These are phyloP conservation scores for Gasterosteus nipponicus DNA, from an alignment of 2,113 vertebrate species.

Conservation along the genomic window DNA sequence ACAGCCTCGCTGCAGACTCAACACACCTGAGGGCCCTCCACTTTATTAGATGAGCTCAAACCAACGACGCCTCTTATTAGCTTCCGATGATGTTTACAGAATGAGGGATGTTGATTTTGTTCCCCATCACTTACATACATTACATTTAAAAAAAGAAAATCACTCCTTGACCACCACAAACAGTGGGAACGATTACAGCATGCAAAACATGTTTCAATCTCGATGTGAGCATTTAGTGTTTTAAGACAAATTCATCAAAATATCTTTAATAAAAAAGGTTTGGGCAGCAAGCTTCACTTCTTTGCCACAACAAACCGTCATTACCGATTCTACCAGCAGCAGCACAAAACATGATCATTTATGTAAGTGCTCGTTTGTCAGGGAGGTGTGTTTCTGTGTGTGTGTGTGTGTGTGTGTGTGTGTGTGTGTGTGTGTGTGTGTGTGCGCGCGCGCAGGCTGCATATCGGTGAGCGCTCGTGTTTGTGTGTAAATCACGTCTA, in stretches of 20 bases:
- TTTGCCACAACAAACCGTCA: neutral
- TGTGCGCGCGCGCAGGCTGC: neutral
- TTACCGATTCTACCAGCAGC: conserved; percentile 27
- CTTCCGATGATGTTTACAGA: neutral
- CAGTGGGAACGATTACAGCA: neutral
- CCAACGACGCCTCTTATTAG: neutral
- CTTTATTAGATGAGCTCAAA: neutral
- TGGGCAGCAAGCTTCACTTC: neutral
- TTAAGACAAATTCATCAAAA: neutral
- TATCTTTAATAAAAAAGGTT: neutral
- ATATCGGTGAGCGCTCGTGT: conserved; percentile 40
- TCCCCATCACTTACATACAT: neutral
- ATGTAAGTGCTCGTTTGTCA: conserved; percentile 64
- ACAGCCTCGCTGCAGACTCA: conserved; percentile 20
- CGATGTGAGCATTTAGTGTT: neutral
- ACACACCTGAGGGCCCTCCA: neutral
- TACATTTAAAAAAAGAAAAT: neutral
- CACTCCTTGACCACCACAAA: neutral
- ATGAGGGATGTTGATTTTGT: neutral
- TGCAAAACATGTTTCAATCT: neutral
- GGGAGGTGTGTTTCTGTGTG: neutral
- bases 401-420: too few relatives aligned
- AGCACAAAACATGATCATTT: conserved; percentile 58
- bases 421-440: neutral
- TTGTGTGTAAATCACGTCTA: conserved; percentile 68